phyloP scores from a whole-genome alignment of 1,140 invertebrate species.

The Armadillidium nasatum region DNA sequence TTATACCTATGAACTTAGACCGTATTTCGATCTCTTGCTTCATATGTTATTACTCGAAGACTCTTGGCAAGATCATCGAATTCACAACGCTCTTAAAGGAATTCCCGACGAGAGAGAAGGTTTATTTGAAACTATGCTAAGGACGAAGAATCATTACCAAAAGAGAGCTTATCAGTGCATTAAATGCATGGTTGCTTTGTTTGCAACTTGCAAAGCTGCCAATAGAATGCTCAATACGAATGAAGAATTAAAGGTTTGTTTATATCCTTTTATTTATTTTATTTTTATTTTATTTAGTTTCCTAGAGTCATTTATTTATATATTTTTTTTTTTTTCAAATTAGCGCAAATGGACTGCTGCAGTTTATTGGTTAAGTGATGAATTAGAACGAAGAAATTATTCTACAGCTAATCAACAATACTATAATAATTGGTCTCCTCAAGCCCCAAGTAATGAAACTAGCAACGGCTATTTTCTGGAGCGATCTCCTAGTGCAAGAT shows the following conservation, averaged over 20 bases:
- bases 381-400: slow-evolving; percentile 64
- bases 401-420: slow-evolving; percentile 55
- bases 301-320: background rate
- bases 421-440: slow-evolving; percentile 90
- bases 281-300: too few relatives aligned
- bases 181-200: slow-evolving; percentile 86
- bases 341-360: slow-evolving; percentile 74
- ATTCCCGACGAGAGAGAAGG: slow-evolving; percentile 88
- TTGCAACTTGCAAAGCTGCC: slow-evolving; percentile 68
- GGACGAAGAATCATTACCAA: slow-evolving; percentile 90
- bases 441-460: slow-evolving; percentile 88
- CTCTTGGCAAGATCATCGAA: slow-evolving; percentile 89
- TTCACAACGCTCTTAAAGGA: slow-evolving; percentile 85
- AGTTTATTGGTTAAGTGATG: slow-evolving; percentile 91
- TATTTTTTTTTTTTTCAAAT: background rate
- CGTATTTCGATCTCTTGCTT: slow-evolving; percentile 83
- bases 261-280: too few relatives aligned
- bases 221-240: slow-evolving; percentile 39
- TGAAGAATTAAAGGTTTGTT: slow-evolving; percentile 38
- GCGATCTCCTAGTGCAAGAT: slow-evolving; percentile 84
- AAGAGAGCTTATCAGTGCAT: slow-evolving; percentile 95
- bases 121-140: slow-evolving; percentile 84
- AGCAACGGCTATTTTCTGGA: slow-evolving; percentile 93
- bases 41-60: slow-evolving; percentile 86
- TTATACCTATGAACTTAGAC: slow-evolving; percentile 87